phyloP scores from a whole-genome alignment of 1,140 invertebrate species.

The Drosophila ambigua region DNA sequence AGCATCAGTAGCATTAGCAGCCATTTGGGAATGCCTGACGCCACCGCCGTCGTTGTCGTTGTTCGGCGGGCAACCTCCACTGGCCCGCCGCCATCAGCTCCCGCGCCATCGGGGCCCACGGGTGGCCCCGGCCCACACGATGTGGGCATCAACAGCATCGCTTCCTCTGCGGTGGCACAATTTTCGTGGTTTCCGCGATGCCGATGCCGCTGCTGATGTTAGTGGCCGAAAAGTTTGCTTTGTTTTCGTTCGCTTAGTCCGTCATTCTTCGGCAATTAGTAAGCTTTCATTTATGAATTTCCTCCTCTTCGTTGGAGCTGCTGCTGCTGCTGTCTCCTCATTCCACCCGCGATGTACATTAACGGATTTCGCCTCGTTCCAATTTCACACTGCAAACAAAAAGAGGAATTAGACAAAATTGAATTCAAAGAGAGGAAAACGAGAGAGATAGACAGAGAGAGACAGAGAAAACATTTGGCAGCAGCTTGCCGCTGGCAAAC shows the following conservation, averaged over 20 bases:
- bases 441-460: conserved; percentile 3
- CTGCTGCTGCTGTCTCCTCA: conserved; percentile 18
- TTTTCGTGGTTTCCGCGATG: conserved; percentile 42
- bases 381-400: conserved; percentile 40
- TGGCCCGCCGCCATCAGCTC: conserved; percentile 24
- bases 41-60: conserved; percentile 13
- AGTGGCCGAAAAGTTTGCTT: conserved; percentile 42
- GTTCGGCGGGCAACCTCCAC: conserved; percentile 2
- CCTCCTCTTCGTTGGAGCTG: conserved; percentile 13
- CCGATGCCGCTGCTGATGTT: conserved; percentile 9
- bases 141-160: conserved; percentile 79
- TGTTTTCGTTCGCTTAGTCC: conserved; percentile 56
- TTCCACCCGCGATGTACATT: conserved; percentile 15
- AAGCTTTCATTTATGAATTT: conserved; percentile 77
- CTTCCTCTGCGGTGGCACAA: conserved; percentile 45
- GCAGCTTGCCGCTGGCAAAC: conserved; percentile 30
- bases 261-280: conserved; percentile 77
- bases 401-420: conserved; percentile 19
- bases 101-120: conserved; percentile 16
- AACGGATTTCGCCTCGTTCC: conserved; percentile 20
- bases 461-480: conserved; percentile 18
- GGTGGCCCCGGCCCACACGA: conserved; percentile 81
- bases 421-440: conserved; percentile 11
- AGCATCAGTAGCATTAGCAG: conserved; percentile 76
- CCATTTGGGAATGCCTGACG: conserved; percentile 69